These are phyloP conservation scores for Cryptophagus acutangulus DNA, from an alignment of 2,888 invertebrate species.

Conservation along the genomic window DNA sequence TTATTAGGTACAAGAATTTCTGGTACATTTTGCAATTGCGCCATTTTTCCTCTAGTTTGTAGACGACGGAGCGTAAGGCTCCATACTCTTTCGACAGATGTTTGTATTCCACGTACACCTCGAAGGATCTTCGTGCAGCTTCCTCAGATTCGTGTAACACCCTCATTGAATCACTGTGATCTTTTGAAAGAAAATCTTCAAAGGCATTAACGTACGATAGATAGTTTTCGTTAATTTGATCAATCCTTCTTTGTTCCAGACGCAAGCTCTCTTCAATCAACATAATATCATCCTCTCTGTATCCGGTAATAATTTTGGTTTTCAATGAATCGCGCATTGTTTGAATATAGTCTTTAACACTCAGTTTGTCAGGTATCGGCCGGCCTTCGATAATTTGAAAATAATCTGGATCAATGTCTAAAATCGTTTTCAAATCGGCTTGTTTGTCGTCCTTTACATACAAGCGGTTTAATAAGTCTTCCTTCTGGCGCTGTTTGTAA, in stretches of 20 bases:
- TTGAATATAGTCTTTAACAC: slow-evolving; percentile 54
- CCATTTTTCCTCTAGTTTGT: slow-evolving; percentile 60
- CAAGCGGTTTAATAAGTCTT: slow-evolving; percentile 55
- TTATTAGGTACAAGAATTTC: slow-evolving; percentile 62
- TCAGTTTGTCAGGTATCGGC: slow-evolving; percentile 55
- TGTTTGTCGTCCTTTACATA: slow-evolving; percentile 53
- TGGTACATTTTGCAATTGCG: slow-evolving; percentile 60
- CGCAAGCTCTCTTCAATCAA: slow-evolving; percentile 54
- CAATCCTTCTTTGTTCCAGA: slow-evolving; percentile 52
- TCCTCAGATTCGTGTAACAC: slow-evolving; percentile 48
- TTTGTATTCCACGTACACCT: slow-evolving; percentile 48
- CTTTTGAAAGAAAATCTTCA: slow-evolving; percentile 57
- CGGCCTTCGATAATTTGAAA: slow-evolving; percentile 60
- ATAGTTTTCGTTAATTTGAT: slow-evolving; percentile 49
- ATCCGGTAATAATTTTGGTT: slow-evolving; percentile 46
- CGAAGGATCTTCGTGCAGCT: slow-evolving; percentile 46
- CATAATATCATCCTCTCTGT: slow-evolving; percentile 44
- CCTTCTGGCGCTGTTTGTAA: slow-evolving; percentile 38
- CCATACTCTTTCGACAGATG: slow-evolving; percentile 46
- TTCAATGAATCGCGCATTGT: slow-evolving; percentile 45
- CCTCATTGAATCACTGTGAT: slow-evolving; percentile 57
- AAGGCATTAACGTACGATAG: slow-evolving; percentile 54
- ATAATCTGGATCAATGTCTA: slow-evolving; percentile 63
- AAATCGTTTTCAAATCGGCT: slow-evolving; percentile 53
- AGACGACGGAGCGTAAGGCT: slow-evolving; percentile 47